Evolutionary conservation across 1,140 invertebrate genomes (phyloP).

Genomic region (Choristoneura fumiferana): DNA sequence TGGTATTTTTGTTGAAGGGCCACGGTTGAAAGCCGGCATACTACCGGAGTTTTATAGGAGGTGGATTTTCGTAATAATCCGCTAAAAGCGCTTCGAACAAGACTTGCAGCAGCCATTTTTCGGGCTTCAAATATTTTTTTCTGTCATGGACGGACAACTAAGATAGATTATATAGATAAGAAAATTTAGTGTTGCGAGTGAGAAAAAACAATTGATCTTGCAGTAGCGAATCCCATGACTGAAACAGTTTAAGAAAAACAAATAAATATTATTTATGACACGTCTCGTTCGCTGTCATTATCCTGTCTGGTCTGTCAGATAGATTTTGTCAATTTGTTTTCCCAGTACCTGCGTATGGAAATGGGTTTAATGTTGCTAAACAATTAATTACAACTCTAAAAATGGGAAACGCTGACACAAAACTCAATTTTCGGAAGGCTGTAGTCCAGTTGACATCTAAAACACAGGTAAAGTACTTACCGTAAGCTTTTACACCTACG

Average conservation of each 20-base stretch:
- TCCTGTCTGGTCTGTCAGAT: no score
- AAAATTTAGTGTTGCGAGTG: conserved; percentile 18
- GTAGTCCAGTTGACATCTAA: conserved; percentile 98
- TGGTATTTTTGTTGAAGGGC: conserved; percentile 60
- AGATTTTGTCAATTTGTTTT: conserved; percentile 41
- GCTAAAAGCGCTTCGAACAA: conserved; percentile 65
- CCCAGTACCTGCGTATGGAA: conserved; percentile 54
- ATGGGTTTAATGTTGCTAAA: conserved; percentile 56
- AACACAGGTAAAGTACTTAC: conserved; percentile 84
- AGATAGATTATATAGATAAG: conserved; percentile 34
- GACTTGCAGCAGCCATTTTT: conserved; percentile 72
- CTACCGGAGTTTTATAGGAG: conserved; percentile 53
- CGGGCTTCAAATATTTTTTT: conserved; percentile 37
- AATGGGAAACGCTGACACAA: conserved; percentile 99
- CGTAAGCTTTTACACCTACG: conserved; percentile 6
- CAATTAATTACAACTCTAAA: conserved; percentile 45
- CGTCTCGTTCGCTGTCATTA: conserved; percentile 32
- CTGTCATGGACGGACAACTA: no score
- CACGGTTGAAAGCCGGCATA: conserved; percentile 62
- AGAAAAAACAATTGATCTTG: no score
- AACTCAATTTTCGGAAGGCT: conserved; percentile 98
- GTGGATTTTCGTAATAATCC: conserved; percentile 68
- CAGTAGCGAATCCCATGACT: conserved; percentile 2
- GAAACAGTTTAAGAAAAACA: conserved; percentile 1
- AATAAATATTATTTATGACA: conserved; percentile 34